Evolutionary conservation across 2,888 invertebrate genomes (phyloP), one percentile per base, ranked within the genome.

Genomic region (Halocaridina rubra): DNA sequence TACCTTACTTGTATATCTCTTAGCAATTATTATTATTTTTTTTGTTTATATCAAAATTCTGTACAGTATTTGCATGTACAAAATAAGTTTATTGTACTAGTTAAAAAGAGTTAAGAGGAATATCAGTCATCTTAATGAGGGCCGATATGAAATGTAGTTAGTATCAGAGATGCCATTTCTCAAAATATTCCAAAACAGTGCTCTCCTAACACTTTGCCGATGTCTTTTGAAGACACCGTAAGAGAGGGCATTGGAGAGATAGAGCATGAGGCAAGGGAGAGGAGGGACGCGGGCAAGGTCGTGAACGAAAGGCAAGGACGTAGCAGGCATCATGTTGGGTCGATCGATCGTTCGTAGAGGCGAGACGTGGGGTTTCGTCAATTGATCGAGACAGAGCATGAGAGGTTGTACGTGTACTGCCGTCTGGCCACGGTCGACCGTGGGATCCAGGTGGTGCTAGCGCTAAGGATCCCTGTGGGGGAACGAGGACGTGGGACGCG

Each of bases 161-260:
- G 53, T 53, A 53, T 16, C 53, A 46, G 78, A 80, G 80, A 72
- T 80, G 80, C 71, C 27, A 59, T 71, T 80, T 80, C 80, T n/a
- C n/a, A n/a, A n/a, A 53, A 57, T 67, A 72, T 80, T 57, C 29
- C n/a, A n/a, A 72, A 67, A 67, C 82, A 82, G 82, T 78, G n/a
- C n/a, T n/a, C n/a, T 78, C 82, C 78, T 82, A 82, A 82, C 82
- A 69, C 76, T 82, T 77, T 82, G 82, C 78, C 84, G 64, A 84
- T 84, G 84, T 84, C 84, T 84, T 84, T 84, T 80, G 78, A 84
- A 84, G 84, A 84, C 84, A 84, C 72, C 84, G 79, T 84, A 84
- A 84, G 84, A 79, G 84, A 84, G 79, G 79, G 79, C 84, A 84
- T n/a, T n/a, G 80, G 84, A 84, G 84, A 75, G 76, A 80, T 80